Evolutionary conservation across 2,797 vertebrate species (phyloP).

Genomic region (Etheostoma nigrum): DNA sequence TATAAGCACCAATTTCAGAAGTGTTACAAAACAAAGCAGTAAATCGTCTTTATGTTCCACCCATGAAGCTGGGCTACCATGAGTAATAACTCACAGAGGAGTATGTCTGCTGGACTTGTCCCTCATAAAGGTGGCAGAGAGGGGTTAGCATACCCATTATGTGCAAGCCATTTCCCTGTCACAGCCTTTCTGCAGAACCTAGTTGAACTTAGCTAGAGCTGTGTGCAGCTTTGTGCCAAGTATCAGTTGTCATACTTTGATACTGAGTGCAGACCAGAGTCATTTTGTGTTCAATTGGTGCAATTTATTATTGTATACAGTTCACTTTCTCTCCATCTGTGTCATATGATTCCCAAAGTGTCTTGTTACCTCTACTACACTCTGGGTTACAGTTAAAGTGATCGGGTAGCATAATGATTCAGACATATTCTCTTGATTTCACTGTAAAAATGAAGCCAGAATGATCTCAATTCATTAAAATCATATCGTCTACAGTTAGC

Average conservation of each 20-base stretch:
- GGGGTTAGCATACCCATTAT: constrained; percentile 55
- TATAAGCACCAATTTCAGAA: constrained; percentile 41
- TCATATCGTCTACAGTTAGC: neutral
- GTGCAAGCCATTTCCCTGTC: constrained; percentile 46
- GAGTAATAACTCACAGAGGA: constrained; percentile 50
- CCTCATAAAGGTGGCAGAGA: constrained; percentile 62
- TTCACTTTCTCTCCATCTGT: neutral
- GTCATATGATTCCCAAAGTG: neutral
- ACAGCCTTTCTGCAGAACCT: constrained; percentile 40
- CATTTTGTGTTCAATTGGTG: constrained; percentile 6
- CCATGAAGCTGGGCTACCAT: constrained; percentile 31
- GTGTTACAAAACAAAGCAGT: constrained; percentile 41
- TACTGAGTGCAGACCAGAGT: neutral
- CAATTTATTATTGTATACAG: neutral
- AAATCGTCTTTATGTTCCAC: constrained; percentile 46
- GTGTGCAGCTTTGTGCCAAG: constrained; percentile 3
- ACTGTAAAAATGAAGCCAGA: no score
- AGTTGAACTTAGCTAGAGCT: constrained; percentile 25
- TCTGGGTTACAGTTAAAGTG: neutral
- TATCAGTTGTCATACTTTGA: constrained; percentile 1
- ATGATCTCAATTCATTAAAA: neutral
- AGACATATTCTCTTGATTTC: neutral
- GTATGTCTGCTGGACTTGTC: constrained; percentile 44
- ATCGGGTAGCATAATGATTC: neutral
- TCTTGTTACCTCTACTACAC: neutral